A percentile compares a stretch with the other conserved stretches of the same genome.
phyloP scores from a whole-genome alignment of 2,797 vertebrate genomes.

The Clamator glandarius region DNA sequence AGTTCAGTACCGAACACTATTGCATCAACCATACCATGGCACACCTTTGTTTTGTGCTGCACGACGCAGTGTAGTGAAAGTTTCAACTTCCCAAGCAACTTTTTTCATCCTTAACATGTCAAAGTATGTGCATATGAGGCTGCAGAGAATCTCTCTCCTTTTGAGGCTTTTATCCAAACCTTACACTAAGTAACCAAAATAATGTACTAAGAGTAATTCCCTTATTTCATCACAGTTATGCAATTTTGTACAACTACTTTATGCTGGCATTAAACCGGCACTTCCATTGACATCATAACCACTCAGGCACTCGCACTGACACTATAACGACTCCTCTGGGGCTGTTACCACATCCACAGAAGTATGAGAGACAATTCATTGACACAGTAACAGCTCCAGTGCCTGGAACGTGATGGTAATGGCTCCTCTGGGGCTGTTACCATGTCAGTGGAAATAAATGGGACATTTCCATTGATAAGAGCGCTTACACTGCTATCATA shows the following conservation, averaged over 20 bases:
- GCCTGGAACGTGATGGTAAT: background rate
- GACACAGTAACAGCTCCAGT: conserved; percentile 40
- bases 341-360: background rate
- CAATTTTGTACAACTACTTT: background rate
- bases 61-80: fast-evolving
- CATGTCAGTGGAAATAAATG: background rate
- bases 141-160: background rate
- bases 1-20: background rate
- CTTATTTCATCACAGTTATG: background rate
- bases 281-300: conserved; percentile 34
- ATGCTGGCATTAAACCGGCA: conserved; percentile 14
- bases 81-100: background rate
- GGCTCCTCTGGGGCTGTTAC: background rate
- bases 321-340: conserved; percentile 39
- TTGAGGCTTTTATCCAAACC: background rate
- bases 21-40: background rate
- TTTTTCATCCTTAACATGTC: background rate
- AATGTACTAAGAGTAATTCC: background rate
- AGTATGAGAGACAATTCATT: conserved; percentile 56
- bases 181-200: background rate
- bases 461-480: conserved; percentile 10
- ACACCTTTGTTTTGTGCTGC: fast-evolving
- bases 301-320: background rate
- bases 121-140: background rate
- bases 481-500: background rate